A percentile compares a stretch with the other conserved stretches of the same genome.
Conservation (phyloP, 2,113 vertebrate genomes). For the Pithys albifrons region DNA sequence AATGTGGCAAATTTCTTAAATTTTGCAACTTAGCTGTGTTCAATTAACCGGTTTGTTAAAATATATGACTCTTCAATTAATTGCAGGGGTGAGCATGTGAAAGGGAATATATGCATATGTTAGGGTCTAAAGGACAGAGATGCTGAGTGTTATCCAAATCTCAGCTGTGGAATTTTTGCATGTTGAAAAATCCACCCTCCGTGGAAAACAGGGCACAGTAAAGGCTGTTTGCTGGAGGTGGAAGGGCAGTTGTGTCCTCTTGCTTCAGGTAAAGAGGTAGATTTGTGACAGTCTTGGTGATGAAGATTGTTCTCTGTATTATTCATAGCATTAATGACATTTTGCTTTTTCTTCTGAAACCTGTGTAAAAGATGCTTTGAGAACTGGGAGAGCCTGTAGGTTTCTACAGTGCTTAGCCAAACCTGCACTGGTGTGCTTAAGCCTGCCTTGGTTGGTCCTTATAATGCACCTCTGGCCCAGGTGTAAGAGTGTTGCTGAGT, state of each 20-base stretch:
- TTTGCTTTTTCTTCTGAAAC: neutral
- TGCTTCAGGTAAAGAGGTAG: neutral
- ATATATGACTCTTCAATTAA: conserved; percentile 31
- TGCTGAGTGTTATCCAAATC: neutral
- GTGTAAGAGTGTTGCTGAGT: neutral
- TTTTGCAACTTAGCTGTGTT: conserved; percentile 53
- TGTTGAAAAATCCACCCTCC: neutral
- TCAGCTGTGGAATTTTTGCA: neutral
- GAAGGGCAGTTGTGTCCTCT: neutral
- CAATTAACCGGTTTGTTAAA: conserved; percentile 49
- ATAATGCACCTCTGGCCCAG: neutral
- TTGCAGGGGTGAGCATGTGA: neutral
- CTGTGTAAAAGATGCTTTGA: neutral
- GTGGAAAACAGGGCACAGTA: rapidly evolving
- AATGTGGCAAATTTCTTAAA: conserved; percentile 47
- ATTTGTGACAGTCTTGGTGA: neutral
- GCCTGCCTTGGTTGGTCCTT: neutral
- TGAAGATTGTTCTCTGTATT: neutral
- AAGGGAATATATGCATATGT: conserved; percentile 28
- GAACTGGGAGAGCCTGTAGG: neutral
- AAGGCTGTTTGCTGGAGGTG: neutral
- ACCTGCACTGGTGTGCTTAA: neutral
- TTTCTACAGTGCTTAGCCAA: rapidly evolving
- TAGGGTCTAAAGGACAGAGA: neutral
- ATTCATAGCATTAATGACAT: neutral